phyloP scores from a whole-genome alignment of 2,797 vertebrate species.

The Catamblyrhynchus diadema region DNA sequence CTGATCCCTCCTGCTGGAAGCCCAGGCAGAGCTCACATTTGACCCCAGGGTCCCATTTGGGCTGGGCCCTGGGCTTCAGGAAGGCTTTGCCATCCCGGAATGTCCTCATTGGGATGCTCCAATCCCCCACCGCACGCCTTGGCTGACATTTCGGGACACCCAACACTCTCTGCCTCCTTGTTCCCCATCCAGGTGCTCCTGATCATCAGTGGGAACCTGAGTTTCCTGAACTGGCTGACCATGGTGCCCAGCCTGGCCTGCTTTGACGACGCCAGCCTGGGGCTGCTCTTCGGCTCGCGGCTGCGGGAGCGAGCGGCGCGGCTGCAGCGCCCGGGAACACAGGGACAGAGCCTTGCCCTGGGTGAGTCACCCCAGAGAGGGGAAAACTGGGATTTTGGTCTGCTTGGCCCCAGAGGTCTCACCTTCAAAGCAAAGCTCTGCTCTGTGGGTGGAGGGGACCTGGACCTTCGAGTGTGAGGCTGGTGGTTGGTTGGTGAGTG shows the following conservation, averaged over 20 bases:
- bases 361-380: constrained; percentile 55
- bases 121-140: accelerated
- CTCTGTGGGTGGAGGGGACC: neutral
- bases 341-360: neutral
- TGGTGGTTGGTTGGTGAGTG: neutral
- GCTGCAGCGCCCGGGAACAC: constrained; percentile 62
- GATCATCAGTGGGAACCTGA: constrained; percentile 92
- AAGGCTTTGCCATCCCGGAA: neutral
- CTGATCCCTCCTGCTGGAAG: neutral
- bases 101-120: accelerated
- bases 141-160: accelerated
- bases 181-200: constrained; percentile 78
- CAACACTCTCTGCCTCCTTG: neutral
- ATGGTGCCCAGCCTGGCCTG: constrained; percentile 91
- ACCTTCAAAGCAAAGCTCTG: accelerated
- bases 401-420: neutral
- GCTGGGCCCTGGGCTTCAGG: neutral
- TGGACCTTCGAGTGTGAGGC: accelerated
- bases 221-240: constrained; percentile 97
- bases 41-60: neutral
- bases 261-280: constrained; percentile 86
- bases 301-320: constrained; percentile 63
- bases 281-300: constrained; percentile 75
- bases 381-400: accelerated
- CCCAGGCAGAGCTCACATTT: neutral